Evolutionary conservation across 2,888 invertebrate species (phyloP), one percentile per base, ranked within the genome.

Genomic region (Drosophila pseudotalamancana): DNA sequence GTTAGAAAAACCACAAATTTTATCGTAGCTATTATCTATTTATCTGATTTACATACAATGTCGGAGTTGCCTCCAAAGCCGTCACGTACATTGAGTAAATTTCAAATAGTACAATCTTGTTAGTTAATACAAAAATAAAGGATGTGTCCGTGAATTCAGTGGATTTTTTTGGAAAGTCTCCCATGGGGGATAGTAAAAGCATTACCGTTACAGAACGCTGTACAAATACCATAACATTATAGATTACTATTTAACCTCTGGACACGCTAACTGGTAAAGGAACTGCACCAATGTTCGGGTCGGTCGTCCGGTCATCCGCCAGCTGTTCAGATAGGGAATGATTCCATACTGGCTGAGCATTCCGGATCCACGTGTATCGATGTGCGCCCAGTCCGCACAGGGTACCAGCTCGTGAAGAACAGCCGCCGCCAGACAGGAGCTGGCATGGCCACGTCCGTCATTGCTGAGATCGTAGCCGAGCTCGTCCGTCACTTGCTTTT

Each of bases 321-420:
- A 93, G 81, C 92, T 89, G 53, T 89, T 81, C 43, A 95, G 90
- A 91, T 95, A 95, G 6, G 94, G 93, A 43, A 94, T 91, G 61
- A 94, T 92, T 51, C 92, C 93, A 73, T 87, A 92, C 77, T 90
- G 92, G 51, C 93, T 92, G 6, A 91, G 81, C 93, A 94, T 93
- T 39, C 94, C 95, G 39, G 95, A 95, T 56, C 95, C 95, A 29
- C 95, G 93, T 59, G 95, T 95, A 91, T 96, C 95, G 86, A 95
- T 82, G 91, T 96, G 95, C 72, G 95, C 88, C 95, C 95, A 95
- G 63, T 94, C 93, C 27, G 92, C 91, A 80, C 93, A 93, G 1
- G 90, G 92, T 9, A 95, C 93, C 92, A 95, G 94, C 89, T 95
- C 94, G 89, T 92, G 92, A 0, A 95, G 90, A 57, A 95, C 94